Evolutionary conservation across 2,797 vertebrate species (phyloP).

Genomic region (Chaetophractus vellerosus): DNA sequence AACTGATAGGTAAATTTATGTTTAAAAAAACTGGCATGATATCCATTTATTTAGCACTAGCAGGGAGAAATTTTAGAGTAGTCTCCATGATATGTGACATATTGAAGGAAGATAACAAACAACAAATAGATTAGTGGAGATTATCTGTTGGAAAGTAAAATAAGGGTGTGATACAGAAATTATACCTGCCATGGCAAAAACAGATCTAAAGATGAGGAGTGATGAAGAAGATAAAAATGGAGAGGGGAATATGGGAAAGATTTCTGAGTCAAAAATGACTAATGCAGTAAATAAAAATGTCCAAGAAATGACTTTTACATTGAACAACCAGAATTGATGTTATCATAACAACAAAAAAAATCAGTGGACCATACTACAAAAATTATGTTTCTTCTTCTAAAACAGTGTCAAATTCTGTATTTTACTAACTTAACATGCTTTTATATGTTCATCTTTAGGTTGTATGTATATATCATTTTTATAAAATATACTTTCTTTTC

Average conservation of each 20-base stretch:
- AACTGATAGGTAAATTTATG: background rate
- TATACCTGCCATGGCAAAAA: background rate
- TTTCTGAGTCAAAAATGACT: background rate
- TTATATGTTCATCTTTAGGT: slow-evolving; percentile 4
- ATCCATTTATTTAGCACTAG: background rate
- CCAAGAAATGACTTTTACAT: background rate
- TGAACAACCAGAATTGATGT: background rate
- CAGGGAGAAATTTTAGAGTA: background rate
- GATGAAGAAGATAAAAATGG: background rate
- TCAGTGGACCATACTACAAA: background rate
- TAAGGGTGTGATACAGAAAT: background rate
- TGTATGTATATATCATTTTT: background rate
- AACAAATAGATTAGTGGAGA: slow-evolving; percentile 13
- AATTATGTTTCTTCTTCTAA: slow-evolving; percentile 30
- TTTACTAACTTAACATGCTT: background rate
- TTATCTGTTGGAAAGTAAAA: slow-evolving; percentile 30
- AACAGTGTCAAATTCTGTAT: background rate
- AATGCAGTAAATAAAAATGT: background rate
- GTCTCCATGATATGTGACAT: background rate
- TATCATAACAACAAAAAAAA: background rate
- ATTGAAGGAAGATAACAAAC: background rate
- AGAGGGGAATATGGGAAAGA: background rate
- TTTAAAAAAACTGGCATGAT: background rate
- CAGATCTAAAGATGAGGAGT: slow-evolving; percentile 42
- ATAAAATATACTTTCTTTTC: background rate